A percentile compares a stretch with the other conserved stretches of the same genome.
Conservation (phyloP, 2,113 vertebrate genomes). For the Gasterosteus aculeatus region DNA sequence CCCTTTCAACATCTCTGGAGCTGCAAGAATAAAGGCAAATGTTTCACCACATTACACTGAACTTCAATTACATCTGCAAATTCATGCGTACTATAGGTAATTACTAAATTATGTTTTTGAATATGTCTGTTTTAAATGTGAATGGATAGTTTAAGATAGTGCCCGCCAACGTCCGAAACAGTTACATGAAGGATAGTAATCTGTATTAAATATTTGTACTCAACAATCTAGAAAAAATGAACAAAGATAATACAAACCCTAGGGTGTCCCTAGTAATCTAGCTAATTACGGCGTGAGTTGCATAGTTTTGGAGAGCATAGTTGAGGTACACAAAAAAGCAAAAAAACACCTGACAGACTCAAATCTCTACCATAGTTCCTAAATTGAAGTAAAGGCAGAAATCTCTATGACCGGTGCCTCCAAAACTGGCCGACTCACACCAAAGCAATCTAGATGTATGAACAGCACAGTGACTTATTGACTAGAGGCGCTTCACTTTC, state of each 20-base stretch:
- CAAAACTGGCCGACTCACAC: background rate
- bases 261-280: background rate
- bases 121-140: background rate
- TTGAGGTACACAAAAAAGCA: background rate
- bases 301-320: background rate
- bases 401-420: background rate
- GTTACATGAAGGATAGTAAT: conserved; percentile 8
- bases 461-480: background rate
- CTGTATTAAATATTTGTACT: background rate
- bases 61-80: conserved; percentile 4
- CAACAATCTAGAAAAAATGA: background rate
- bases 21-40: conserved; percentile 73
- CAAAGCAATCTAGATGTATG: background rate
- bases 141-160: background rate
- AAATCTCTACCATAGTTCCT: background rate
- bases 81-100: background rate
- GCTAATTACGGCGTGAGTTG: background rate
- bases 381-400: background rate
- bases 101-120: background rate
- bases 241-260: background rate
- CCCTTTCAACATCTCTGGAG: conserved; percentile 97
- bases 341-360: background rate
- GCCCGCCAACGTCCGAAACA: background rate
- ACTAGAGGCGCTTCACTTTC: background rate
- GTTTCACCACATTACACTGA: background rate